Percentiles rank a stretch among this genome's conserved stretches.
Conservation (phyloP, 2,797 vertebrate species). For the Pampus argenteus region DNA sequence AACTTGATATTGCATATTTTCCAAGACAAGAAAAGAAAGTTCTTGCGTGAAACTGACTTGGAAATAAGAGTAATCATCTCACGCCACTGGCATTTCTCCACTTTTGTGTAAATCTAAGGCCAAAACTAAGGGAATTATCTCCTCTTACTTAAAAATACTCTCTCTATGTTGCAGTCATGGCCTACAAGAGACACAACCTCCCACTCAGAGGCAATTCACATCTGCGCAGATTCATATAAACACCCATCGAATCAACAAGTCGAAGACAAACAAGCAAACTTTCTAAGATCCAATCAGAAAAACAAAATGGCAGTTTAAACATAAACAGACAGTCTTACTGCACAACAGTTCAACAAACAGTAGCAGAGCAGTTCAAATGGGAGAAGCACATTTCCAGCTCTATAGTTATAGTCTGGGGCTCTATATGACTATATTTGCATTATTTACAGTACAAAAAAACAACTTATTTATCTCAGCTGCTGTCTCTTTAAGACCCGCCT, state of each 20-base stretch:
- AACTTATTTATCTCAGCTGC: no score
- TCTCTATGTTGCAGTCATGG: background rate
- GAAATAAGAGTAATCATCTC: conserved; percentile 14
- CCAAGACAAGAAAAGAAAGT: conserved; percentile 3
- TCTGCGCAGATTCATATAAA: background rate
- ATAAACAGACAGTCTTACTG: no score
- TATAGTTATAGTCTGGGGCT: no score
- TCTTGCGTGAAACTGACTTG: conserved; percentile 16
- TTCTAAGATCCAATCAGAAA: no score
- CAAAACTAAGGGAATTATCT: conserved; percentile 13
- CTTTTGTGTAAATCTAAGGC: background rate
- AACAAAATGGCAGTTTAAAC: no score
- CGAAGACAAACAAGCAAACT: background rate
- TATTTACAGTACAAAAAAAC: no score
- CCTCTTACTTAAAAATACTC: background rate
- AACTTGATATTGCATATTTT: conserved; percentile 10
- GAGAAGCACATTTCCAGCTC: no score
- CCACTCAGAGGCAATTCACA: background rate
- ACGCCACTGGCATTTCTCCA: background rate
- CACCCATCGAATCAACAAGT: no score
- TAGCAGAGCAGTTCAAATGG: no score
- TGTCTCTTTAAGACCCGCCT: no score
- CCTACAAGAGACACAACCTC: background rate
- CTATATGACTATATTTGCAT: no score
- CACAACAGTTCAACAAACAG: no score